phyloP scores from a whole-genome alignment of 2,888 invertebrate genomes.

The Antitype chi region DNA sequence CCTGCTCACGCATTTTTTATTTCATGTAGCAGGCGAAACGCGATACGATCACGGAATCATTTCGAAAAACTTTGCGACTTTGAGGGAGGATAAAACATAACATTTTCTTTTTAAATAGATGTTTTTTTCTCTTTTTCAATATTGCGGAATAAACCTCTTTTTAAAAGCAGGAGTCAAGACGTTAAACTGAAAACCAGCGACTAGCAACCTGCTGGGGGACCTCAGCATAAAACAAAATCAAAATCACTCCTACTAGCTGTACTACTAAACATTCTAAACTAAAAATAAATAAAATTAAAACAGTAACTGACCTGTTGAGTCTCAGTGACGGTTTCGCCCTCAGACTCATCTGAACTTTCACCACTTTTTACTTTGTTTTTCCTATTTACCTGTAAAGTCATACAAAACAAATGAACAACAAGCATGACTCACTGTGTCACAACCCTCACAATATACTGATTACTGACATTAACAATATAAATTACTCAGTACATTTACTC shows the following conservation, averaged over 20 bases:
- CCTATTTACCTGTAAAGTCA: constrained; percentile 85
- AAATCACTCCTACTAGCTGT: too few species aligned
- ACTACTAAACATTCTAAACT: neutral
- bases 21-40: neutral
- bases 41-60: neutral
- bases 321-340: constrained; percentile 87
- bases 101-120: too few species aligned
- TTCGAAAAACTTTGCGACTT: neutral
- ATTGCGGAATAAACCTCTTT: too few species aligned
- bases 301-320: constrained; percentile 85
- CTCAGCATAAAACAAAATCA: too few species aligned
- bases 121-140: too few species aligned
- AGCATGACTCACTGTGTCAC: constrained; percentile 29
- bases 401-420: constrained; percentile 54
- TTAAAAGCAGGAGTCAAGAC: too few species aligned
- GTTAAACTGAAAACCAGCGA: too few species aligned
- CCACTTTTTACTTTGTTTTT: constrained; percentile 87
- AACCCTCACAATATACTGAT: constrained; percentile 2
- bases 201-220: too few species aligned
- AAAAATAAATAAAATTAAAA: constrained; percentile 21
- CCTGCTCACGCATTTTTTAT: neutral
- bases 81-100: too few species aligned
- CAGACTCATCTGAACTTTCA: constrained; percentile 89
- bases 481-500: constrained; percentile 1
- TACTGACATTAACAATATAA: constrained; percentile 6